Conservation (phyloP, 1,140 invertebrate genomes). For the Drosophila sulfurigaster region DNA sequence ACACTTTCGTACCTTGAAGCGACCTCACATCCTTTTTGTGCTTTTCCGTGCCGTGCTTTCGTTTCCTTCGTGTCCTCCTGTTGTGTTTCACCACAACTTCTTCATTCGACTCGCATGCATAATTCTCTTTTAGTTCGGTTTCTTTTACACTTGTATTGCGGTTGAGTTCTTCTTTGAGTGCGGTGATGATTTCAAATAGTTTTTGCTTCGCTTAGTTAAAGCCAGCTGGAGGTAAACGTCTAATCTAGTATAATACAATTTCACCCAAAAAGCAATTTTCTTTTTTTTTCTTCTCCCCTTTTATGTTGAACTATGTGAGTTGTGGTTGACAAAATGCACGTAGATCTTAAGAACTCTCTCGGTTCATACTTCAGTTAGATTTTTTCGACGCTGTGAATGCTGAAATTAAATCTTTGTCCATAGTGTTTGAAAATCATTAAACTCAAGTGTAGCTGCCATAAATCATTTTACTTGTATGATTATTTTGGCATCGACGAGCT, state of each 20-base stretch:
- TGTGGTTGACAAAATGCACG: slow-evolving; percentile 3
- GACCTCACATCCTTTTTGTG: neutral
- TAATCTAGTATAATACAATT: slow-evolving; percentile 13
- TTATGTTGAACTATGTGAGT: neutral
- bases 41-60: neutral
- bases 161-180: neutral
- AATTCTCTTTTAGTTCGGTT: neutral
- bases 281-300: neutral
- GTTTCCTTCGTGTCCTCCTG: neutral
- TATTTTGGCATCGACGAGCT: neutral
- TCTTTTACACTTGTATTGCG: neutral
- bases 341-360: neutral
- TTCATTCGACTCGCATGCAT: neutral
- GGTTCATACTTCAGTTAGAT: neutral
- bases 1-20: slow-evolving; percentile 1
- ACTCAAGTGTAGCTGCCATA: no score
- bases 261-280: slow-evolving; percentile 2
- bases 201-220: slow-evolving; percentile 12
- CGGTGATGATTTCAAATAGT: slow-evolving; percentile 1
- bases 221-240: slow-evolving; percentile 10
- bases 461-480: neutral
- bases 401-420: neutral
- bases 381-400: neutral
- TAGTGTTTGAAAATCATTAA: neutral
- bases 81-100: neutral